Evolutionary conservation across 92 coral and sea anemone species (phyloP), one percentile per base, ranked within the genome.

Genomic region (Micromussa lordhowensis): DNA sequence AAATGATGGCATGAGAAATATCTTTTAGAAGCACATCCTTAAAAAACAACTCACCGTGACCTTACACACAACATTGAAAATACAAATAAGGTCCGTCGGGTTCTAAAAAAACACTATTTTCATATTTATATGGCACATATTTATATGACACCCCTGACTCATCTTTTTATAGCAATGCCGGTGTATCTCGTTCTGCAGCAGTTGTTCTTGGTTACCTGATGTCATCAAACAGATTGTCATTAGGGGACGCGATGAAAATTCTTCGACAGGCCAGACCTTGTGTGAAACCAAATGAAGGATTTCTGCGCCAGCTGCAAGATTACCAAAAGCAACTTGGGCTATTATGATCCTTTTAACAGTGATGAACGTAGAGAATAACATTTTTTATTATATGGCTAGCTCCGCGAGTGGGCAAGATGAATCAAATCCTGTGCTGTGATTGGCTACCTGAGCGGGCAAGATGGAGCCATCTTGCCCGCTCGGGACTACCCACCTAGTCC

Each of bases 251-350:
- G 29, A 71, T 93, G 81, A 48, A 84, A 19, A 82, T 84, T 28
- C 95, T 97, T 8, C 96, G 85, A 77, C 80, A 79, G 28, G 95
- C 93, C 68, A 89, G 98, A 88, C 98, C 99, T 24, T 89, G 89
- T 74, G 96, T 92, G 28, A 95, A 89, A 71, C 99, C 99, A 72
- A 97, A 97, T 84, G 93, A 91, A 49, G 99, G 99, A 10, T 97
- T 97, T 82, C 88, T 93, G 82, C 78, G 38, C 81, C 99, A 97
- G 88, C 96, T 97, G 15, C 59, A 84, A 73, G 88, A 89, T 6
- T 95, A 96, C 81, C 95, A 95, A 88, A 81, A 89, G 38, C 51
- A 77, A 36, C 95, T 95, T 82, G 78, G 88, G 21, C 75, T 91
- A 18, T 34, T n/a, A 59, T 51, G 61, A 34, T 49, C 1, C n/a